Conservation (phyloP, 2,113 vertebrate species). For the Hemichromis elongatus region DNA sequence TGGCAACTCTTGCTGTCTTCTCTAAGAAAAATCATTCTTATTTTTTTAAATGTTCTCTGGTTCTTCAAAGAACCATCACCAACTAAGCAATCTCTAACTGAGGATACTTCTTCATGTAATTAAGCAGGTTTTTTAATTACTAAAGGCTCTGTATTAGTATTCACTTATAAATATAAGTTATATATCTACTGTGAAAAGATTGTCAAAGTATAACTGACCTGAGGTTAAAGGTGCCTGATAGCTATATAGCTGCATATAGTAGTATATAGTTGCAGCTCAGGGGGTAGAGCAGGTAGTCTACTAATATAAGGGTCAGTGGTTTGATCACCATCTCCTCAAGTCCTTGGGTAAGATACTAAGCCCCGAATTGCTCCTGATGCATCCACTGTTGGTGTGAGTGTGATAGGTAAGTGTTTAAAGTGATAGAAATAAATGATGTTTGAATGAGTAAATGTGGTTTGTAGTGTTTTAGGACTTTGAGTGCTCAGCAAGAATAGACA, state of each 20-base stretch:
- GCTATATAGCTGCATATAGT: too few relatives aligned
- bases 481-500: not conserved
- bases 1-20: not conserved
- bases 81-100: not conserved
- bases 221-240: not conserved
- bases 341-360: not conserved
- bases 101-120: not conserved
- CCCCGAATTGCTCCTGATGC: not conserved
- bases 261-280: not conserved
- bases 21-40: not conserved
- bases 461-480: not conserved
- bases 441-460: not conserved
- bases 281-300: not conserved
- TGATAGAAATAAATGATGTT: not conserved
- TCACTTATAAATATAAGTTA: not conserved
- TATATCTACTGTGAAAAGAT: not conserved
- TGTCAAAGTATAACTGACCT: not conserved
- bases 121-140: not conserved
- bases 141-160: not conserved
- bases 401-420: not conserved
- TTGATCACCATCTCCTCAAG: not conserved
- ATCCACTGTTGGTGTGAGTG: not conserved
- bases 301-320: not conserved
- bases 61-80: not conserved
- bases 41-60: not conserved